These are phyloP conservation scores for Plectropomus leopardus DNA, from an alignment of 2,113 vertebrate genomes.

Conservation along the genomic window DNA sequence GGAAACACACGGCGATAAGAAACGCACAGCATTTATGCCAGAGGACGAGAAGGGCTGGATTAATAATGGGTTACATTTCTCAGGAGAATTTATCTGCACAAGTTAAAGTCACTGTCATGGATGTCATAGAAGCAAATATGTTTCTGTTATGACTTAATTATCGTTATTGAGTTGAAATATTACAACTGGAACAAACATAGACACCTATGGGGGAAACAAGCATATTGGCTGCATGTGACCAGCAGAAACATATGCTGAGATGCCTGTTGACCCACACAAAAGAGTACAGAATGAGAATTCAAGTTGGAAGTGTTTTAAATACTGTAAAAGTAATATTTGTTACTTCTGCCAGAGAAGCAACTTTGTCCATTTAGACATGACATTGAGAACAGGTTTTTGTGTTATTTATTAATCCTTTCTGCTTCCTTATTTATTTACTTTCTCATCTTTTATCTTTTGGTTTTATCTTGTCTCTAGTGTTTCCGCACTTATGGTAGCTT, in stretches of 20 bases:
- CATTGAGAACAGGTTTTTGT: background rate
- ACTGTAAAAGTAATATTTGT: background rate
- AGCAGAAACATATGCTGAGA: background rate
- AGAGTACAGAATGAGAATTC: background rate
- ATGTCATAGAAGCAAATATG: background rate
- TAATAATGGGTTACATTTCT: background rate
- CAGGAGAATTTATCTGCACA: background rate
- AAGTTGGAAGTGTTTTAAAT: background rate
- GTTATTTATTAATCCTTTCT: too few relatives aligned
- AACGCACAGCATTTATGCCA: background rate
- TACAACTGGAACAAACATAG: background rate
- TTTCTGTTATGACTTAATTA: background rate
- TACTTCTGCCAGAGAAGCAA: background rate
- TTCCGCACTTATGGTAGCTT: too few relatives aligned
- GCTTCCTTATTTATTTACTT: too few relatives aligned
- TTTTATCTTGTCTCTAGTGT: too few relatives aligned
- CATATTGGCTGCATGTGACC: background rate
- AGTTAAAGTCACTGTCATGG: background rate
- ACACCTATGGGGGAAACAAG: background rate
- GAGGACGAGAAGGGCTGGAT: background rate
- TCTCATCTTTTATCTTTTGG: too few relatives aligned
- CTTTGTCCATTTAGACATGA: background rate
- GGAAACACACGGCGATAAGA: constrained; percentile 10
- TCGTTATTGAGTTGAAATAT: background rate
- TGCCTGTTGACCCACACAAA: background rate